Evolutionary conservation across 2,797 vertebrate genomes (phyloP).

Genomic region (Halcyon badia): DNA sequence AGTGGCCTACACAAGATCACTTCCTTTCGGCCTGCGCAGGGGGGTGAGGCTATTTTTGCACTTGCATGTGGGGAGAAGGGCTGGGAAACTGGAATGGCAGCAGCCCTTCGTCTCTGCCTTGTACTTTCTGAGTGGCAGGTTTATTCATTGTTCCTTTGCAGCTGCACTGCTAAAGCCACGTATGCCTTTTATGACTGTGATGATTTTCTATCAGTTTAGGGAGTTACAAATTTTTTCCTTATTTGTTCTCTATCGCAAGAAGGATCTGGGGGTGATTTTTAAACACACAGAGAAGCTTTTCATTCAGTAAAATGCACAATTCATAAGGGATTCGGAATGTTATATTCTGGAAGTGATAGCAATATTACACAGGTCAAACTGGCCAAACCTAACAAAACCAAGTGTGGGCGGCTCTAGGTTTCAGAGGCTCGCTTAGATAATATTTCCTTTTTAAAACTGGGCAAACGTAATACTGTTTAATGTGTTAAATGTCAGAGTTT

Average conservation of each 20-base stretch:
- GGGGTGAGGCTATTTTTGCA: not conserved
- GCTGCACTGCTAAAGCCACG: slow-evolving; percentile 54
- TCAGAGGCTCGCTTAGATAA: slow-evolving; percentile 41
- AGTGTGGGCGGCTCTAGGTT: slow-evolving; percentile 58
- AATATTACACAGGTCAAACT: slow-evolving; percentile 58
- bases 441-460: slow-evolving; percentile 44
- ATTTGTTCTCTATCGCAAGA: slow-evolving; percentile 49
- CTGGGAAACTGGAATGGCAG: slow-evolving; percentile 18
- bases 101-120: slow-evolving; percentile 34
- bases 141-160: slow-evolving; percentile 31
- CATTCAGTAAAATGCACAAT: slow-evolving; percentile 41
- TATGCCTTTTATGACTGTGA: slow-evolving; percentile 50
- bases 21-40: not conserved
- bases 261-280: not conserved
- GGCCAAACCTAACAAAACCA: slow-evolving; percentile 59
- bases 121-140: slow-evolving; percentile 33
- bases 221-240: slow-evolving; percentile 56
- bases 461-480: no score
- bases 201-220: slow-evolving; percentile 78
- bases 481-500: slow-evolving; percentile 27
- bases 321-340: slow-evolving; percentile 59
- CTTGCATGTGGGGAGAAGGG: not conserved
- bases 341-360: slow-evolving; percentile 66
- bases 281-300: slow-evolving; percentile 67
- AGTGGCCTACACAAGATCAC: not conserved